Conservation (phyloP, 2,797 vertebrate genomes). For the Lophotriccus pileatus region DNA sequence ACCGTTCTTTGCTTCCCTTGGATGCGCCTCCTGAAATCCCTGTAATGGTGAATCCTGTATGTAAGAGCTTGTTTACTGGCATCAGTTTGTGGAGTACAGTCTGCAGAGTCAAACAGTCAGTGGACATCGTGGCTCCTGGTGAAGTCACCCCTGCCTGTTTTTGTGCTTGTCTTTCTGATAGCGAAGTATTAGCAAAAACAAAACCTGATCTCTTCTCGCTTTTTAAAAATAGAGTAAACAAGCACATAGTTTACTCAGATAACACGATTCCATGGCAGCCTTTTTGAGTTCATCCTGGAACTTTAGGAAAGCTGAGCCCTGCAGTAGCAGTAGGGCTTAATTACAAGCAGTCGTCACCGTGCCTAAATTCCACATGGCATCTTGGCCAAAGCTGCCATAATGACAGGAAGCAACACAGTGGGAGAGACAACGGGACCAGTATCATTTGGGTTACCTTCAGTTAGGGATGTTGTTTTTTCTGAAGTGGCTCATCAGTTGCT, state of each 20-base stretch:
- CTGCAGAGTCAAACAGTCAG: not conserved
- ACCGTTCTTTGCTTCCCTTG: not conserved
- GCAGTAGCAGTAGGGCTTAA: not conserved
- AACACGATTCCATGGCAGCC: not conserved
- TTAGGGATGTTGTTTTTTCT: not conserved
- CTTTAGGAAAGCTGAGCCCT: not conserved
- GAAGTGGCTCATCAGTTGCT: not conserved
- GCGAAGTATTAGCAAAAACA: constrained; percentile 7
- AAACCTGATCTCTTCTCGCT: constrained; percentile 25
- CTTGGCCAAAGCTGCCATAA: not conserved
- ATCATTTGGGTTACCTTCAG: not conserved
- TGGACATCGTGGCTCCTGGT: not conserved
- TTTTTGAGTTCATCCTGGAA: constrained; percentile 41
- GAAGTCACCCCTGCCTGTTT: not conserved
- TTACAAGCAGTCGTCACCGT: not conserved
- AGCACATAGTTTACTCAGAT: not conserved
- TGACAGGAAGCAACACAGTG: not conserved
- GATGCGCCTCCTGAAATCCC: not conserved
- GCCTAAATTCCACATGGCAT: not conserved
- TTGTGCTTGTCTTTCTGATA: not conserved
- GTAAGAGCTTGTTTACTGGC: not conserved
- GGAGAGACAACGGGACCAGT: not conserved
- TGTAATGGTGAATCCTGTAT: not conserved
- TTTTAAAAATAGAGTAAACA: constrained; percentile 42
- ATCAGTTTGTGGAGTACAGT: not conserved